These are phyloP conservation scores for Antedon mediterranea DNA, from an alignment of 53 echinoderm and acorn worm genomes.

Conservation along the genomic window DNA sequence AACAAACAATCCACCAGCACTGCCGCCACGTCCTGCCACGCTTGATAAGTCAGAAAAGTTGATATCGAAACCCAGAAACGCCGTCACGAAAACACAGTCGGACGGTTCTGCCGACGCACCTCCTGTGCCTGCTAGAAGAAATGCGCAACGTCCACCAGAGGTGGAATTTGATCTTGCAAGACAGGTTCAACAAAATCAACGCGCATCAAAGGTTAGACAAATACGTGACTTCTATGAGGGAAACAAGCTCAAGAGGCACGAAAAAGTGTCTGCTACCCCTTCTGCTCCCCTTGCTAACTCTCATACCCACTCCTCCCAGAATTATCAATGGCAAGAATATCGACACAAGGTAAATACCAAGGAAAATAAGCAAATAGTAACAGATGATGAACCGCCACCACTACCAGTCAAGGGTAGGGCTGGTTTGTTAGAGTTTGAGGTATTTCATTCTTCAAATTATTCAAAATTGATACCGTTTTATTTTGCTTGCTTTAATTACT, in stretches of 20 bases:
- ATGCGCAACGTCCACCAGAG: neutral
- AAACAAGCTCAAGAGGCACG: neutral
- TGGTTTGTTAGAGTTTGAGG: neutral
- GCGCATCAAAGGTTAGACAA: neutral
- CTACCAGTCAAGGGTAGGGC: neutral
- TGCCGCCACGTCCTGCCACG: neutral
- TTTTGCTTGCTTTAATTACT: no score
- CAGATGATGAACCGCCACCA: neutral
- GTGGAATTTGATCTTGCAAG: no score
- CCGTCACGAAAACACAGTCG: neutral
- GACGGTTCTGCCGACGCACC: neutral
- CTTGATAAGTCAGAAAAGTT: neutral
- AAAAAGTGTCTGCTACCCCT: neutral
- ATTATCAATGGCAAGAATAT: neutral
- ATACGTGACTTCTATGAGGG: neutral
- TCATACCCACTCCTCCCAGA: neutral
- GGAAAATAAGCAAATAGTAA: neutral
- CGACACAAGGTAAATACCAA: neutral
- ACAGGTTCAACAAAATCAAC: neutral
- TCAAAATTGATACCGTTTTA: no score
- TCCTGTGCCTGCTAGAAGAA: neutral
- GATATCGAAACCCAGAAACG: neutral
- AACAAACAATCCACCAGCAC: neutral
- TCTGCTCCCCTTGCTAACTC: neutral
- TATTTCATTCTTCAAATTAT: neutral